Evolutionary conservation across 2,113 vertebrate genomes (phyloP).

Genomic region (Siphamia tubifer): DNA sequence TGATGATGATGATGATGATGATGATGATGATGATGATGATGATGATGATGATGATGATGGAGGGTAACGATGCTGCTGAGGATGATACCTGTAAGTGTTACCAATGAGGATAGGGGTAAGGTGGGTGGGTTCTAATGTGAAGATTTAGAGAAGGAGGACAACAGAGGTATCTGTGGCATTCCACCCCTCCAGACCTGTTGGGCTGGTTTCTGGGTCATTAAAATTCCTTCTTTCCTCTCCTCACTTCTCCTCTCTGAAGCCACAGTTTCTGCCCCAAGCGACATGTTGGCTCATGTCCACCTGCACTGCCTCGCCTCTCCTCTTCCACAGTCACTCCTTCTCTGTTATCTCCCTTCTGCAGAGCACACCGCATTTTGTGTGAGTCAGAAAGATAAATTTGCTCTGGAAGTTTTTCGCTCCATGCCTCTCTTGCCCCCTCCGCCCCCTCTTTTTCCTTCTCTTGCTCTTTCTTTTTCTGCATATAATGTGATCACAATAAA

Average conservation of each 20-base stretch:
- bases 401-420: conserved; percentile 18
- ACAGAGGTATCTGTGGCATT: conserved; percentile 70
- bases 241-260: conserved; percentile 37
- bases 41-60: too few species aligned
- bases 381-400: conserved; percentile 22
- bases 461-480: background rate
- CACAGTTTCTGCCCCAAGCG: conserved; percentile 52
- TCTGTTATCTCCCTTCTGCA: conserved; percentile 63
- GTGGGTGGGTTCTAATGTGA: background rate
- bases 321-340: conserved; percentile 2
- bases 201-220: conserved; percentile 78
- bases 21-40: too few species aligned
- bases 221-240: conserved; percentile 71
- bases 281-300: conserved; percentile 72
- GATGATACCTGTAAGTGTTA: background rate
- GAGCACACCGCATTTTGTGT: conserved; percentile 11
- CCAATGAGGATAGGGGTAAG: background rate
- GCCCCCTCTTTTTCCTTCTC: background rate
- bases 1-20: too few species aligned
- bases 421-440: background rate
- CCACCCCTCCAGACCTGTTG: conserved; percentile 67
- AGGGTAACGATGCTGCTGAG: background rate
- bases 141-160: conserved; percentile 5
- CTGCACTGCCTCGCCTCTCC: conserved; percentile 32
- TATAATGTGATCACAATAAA: conserved; percentile 13